Evolutionary conservation across 1,140 invertebrate genomes (phyloP).

Genomic region (Catajapyx aquilonaris): DNA sequence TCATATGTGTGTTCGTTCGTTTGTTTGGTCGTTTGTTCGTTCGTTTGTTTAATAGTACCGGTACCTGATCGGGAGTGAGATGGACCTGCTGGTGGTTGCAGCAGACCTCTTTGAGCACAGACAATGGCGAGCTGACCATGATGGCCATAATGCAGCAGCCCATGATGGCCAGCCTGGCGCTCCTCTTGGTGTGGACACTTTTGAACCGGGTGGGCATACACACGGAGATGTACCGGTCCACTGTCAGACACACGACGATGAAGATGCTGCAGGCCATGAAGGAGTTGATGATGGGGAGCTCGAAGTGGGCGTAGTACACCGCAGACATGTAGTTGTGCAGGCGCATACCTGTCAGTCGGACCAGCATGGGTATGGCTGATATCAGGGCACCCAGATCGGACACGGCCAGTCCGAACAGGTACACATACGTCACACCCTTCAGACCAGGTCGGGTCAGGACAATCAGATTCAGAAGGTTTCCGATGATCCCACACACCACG

Average conservation of each 20-base stretch:
- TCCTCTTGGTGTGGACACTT: conserved; percentile 18
- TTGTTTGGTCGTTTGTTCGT: no score
- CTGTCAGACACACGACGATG: conserved; percentile 23
- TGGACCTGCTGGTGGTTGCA: neutral
- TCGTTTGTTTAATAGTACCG: no score
- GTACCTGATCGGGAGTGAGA: neutral
- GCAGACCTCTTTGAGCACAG: conserved; percentile 16
- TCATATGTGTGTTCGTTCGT: conserved; percentile 4
- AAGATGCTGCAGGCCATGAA: conserved; percentile 25
- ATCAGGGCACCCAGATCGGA: conserved; percentile 18
- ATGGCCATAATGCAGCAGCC: conserved; percentile 18
- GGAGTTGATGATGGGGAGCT: conserved; percentile 20
- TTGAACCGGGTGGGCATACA: conserved; percentile 21
- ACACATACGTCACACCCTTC: conserved; percentile 20
- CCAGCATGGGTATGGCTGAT: conserved; percentile 17
- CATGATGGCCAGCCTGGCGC: conserved; percentile 17
- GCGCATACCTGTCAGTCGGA: conserved; percentile 13
- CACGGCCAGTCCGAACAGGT: conserved; percentile 21
- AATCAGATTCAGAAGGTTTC: conserved; percentile 21
- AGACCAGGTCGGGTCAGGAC: conserved; percentile 20
- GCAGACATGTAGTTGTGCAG: conserved; percentile 11
- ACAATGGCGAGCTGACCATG: conserved; percentile 19
- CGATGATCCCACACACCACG: conserved; percentile 19
- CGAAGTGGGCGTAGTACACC: conserved; percentile 19
- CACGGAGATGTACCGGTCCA: conserved; percentile 23